Evolutionary conservation across 2,797 vertebrate genomes (phyloP).

Genomic region (Chrosomus eos): DNA sequence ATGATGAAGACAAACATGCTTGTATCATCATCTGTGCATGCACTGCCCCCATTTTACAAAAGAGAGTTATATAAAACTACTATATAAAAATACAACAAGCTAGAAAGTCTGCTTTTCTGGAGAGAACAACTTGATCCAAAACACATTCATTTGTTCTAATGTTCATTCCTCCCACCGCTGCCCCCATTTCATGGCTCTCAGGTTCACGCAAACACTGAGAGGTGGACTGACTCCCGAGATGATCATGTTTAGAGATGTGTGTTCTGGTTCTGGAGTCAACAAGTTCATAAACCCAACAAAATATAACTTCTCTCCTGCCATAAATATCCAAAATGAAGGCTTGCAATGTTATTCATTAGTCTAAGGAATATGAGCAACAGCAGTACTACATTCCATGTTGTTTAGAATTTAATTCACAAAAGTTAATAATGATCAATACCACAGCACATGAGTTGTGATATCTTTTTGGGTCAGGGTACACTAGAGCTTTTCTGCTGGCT

Average conservation of each 20-base stretch:
- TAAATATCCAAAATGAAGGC: neutral
- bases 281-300: neutral
- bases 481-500: neutral
- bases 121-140: slow-evolving; percentile 43
- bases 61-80: slow-evolving; percentile 64
- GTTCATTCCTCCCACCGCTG: slow-evolving; percentile 4
- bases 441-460: neutral
- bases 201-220: slow-evolving; percentile 3
- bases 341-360: neutral
- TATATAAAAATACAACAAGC: slow-evolving; percentile 58
- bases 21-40: neutral
- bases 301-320: neutral
- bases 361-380: neutral
- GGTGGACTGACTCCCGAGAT: neutral
- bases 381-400: neutral
- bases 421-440: neutral
- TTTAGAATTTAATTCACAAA: neutral
- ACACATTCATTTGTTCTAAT: slow-evolving; percentile 48
- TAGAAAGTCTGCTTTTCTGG: slow-evolving; percentile 18
- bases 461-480: neutral
- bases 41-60: slow-evolving; percentile 9
- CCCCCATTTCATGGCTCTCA: neutral
- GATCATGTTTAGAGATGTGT: neutral
- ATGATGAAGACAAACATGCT: neutral
- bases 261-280: neutral